Base-by-base conservation (phyloP, 2,113 vertebrate genomes). In the Otocyon megalotis region DNA sequence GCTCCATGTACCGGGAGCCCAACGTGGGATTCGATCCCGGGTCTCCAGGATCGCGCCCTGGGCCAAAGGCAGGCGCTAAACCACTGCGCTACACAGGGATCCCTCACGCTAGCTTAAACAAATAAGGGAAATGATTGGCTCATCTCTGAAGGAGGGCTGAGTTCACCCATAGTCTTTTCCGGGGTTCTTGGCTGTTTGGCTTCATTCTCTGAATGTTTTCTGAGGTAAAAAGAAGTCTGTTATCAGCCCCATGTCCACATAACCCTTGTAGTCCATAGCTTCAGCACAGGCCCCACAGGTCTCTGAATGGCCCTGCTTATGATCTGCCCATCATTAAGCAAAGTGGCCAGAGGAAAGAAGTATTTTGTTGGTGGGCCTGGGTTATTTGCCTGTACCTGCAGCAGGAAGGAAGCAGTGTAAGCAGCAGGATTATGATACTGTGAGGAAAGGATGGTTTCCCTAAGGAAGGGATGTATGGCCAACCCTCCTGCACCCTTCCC, bases 141-240 rank as follows among this genome's bases (percentile, higher is more conserved):
- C 32, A 58, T 53, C 19, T 91, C 93, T 17, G 60, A 24, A 88
- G 28, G 22, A 48, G 14, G 48, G 8, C 69, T 84, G 83, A 88
- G 69, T 96, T 87, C 28, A 88, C n/a, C 43, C 17, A 35, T 10
- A 50, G 43, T 84, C 62, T 2, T 85, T 92, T 92, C 48, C 24
- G 60, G 19, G n/a, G 24, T 16, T 93, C 43, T 19, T 50, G 19
- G 30, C 54, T 74, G 35, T 72, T 60, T 72, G 30, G 53, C 62
- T 77, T 95, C 26, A 54, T 91, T 88, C 20, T 83, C 54, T 79
- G 67, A 37, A 81, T 65, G 10, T 53, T 94, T 92, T 77, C 72
- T 84, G 60, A 83, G 43, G 24, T 54, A 16, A 71, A 89, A 50
- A 67, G 63, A 65, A 58, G 26, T 71, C 30, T 92, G 0, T 62